Conservation (phyloP, 2,888 invertebrate species). For the Nomada flava region DNA sequence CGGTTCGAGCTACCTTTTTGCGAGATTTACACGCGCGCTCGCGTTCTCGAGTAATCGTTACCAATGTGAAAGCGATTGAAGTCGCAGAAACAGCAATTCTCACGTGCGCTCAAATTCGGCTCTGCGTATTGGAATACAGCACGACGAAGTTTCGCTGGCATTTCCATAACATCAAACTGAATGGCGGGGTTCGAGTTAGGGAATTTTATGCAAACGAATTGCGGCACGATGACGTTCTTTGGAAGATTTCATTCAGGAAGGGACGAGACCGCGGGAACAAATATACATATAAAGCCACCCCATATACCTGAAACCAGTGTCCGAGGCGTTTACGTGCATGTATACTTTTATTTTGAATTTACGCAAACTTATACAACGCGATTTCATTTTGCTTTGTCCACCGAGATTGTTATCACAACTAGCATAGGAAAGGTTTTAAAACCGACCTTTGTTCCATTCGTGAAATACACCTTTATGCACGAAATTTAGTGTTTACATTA, state of each 20-base stretch:
- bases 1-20: no score
- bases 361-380: background rate
- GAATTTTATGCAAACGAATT: slow-evolving; percentile 54
- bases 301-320: no score
- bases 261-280: background rate
- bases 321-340: background rate
- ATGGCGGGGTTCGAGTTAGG: slow-evolving; percentile 5
- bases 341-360: background rate
- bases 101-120: slow-evolving; percentile 30
- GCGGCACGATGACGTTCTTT: slow-evolving; percentile 38
- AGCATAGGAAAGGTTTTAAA: no score
- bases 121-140: slow-evolving; percentile 18
- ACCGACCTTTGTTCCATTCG: no score
- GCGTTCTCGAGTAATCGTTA: slow-evolving; percentile 3
- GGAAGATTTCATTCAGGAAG: slow-evolving; percentile 16
- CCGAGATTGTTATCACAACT: no score
- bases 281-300: background rate
- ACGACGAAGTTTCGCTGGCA: slow-evolving; percentile 45
- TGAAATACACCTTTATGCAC: no score
- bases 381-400: background rate
- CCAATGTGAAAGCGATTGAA: slow-evolving; percentile 18
- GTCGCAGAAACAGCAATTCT: slow-evolving; percentile 37
- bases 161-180: slow-evolving; percentile 54
- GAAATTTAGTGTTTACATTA: no score
- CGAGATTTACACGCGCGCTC: background rate